Percentiles rank a stretch among this genome's conserved stretches.
Evolutionary conservation across 2,797 vertebrate genomes (phyloP).

Genomic region (Bryconaethiops microstoma): DNA sequence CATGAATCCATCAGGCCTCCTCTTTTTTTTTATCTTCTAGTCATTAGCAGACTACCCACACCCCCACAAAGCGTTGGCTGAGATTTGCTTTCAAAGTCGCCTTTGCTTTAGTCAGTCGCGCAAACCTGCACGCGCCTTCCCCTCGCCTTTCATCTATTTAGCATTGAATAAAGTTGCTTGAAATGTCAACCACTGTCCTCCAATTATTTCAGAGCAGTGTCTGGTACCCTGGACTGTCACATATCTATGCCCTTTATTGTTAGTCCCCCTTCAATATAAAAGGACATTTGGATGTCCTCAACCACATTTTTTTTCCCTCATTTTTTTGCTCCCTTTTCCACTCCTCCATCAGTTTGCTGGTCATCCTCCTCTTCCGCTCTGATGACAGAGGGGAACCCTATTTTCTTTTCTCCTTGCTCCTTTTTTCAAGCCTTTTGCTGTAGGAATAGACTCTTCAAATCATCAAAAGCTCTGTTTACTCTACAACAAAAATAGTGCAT

Average conservation of each 20-base stretch:
- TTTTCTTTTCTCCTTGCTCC: slow-evolving; percentile 26
- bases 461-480: not conserved
- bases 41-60: slow-evolving; percentile 77
- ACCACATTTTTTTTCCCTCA: slow-evolving; percentile 25
- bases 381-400: slow-evolving; percentile 16
- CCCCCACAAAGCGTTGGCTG: slow-evolving; percentile 58
- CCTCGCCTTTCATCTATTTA: slow-evolving; percentile 63
- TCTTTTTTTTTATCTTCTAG: slow-evolving; percentile 58
- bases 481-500: not conserved
- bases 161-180: slow-evolving; percentile 63
- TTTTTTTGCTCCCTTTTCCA: not conserved
- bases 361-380: slow-evolving; percentile 26
- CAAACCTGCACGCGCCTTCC: slow-evolving; percentile 45
- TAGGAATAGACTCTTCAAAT: not conserved
- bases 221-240: slow-evolving; percentile 53
- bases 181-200: slow-evolving; percentile 64
- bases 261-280: slow-evolving; percentile 48
- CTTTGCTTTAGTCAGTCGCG: slow-evolving; percentile 60
- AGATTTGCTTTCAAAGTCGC: slow-evolving; percentile 58
- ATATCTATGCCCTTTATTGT: slow-evolving; percentile 31
- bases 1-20: slow-evolving; percentile 66
- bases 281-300: slow-evolving; percentile 44
- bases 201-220: slow-evolving; percentile 63
- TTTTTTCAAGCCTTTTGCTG: slow-evolving; percentile 15
- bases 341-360: slow-evolving; percentile 20